Percentiles rank a stretch among this genome's conserved stretches.
Conservation (phyloP, 2,888 invertebrate species). For the Habroteleia sp. region DNA sequence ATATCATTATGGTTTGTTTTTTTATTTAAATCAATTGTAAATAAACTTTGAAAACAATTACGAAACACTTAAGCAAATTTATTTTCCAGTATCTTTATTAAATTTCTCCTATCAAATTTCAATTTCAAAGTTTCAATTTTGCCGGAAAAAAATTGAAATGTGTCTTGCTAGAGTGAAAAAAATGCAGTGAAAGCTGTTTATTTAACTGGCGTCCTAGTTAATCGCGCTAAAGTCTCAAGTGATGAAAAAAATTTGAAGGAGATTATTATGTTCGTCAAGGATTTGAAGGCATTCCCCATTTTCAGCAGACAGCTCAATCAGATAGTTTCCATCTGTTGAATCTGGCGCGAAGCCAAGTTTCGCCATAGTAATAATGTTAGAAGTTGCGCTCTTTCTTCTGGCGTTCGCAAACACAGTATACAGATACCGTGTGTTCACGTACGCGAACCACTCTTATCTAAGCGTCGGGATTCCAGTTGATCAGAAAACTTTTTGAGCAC, state of each 20-base stretch:
- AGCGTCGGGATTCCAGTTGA: slow-evolving; percentile 41
- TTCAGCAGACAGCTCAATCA: slow-evolving; percentile 62
- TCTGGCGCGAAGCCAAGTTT: slow-evolving; percentile 72
- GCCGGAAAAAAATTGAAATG: neutral
- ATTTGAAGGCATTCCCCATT: slow-evolving; percentile 45
- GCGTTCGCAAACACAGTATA: slow-evolving; percentile 43
- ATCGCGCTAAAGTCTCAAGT: slow-evolving; percentile 34
- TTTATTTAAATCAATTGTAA: too few species aligned
- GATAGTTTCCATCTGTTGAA: slow-evolving; percentile 76
- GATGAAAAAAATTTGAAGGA: slow-evolving; percentile 39
- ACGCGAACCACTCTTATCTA: slow-evolving; percentile 30
- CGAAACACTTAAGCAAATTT: too few species aligned
- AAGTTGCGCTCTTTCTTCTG: slow-evolving; percentile 60
- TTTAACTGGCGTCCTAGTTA: slow-evolving; percentile 27
- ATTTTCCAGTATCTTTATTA: too few species aligned
- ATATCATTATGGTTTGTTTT: too few species aligned
- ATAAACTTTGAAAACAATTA: too few species aligned
- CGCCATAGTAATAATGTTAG: slow-evolving; percentile 70
- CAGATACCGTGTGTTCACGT: slow-evolving; percentile 44
- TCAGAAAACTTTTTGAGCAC: slow-evolving; percentile 47
- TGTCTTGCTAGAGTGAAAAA: neutral
- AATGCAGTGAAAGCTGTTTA: slow-evolving; percentile 15
- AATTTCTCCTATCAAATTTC: too few species aligned
- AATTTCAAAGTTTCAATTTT: slow-evolving; percentile 7
- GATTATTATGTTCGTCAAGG: slow-evolving; percentile 59